These are phyloP conservation scores for Mormyrops attenuatus DNA, from an alignment of 2,797 vertebrate species.

Conservation along the genomic window DNA sequence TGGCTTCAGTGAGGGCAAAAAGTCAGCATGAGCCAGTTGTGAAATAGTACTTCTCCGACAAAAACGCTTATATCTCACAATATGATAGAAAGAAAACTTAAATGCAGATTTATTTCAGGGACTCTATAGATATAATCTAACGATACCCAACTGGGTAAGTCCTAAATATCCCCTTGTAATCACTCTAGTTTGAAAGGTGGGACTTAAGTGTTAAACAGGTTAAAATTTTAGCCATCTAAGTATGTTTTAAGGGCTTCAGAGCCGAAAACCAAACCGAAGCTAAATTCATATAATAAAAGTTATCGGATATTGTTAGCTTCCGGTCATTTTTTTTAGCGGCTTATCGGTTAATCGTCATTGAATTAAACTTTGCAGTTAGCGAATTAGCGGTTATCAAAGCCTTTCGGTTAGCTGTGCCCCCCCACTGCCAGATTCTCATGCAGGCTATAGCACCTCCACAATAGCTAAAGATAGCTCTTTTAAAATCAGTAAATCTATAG, in stretches of 20 bases:
- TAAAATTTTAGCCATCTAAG: no score
- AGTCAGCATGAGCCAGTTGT: background rate
- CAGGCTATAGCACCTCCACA: background rate
- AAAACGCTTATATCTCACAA: background rate
- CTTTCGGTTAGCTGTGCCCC: background rate
- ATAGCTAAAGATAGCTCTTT: background rate
- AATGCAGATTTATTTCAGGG: background rate
- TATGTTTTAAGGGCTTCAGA: background rate
- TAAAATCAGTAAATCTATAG: background rate
- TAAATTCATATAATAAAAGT: background rate
- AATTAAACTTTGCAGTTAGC: no score
- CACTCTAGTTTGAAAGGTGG: background rate
- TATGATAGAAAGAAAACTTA: no score
- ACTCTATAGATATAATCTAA: background rate
- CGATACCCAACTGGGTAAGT: background rate
- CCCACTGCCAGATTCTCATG: background rate
- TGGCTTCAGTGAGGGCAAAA: background rate
- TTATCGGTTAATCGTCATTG: background rate
- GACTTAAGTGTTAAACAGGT: background rate
- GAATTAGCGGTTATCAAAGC: background rate
- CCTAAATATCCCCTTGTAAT: background rate
- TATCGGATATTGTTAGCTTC: background rate
- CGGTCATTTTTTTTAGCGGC: background rate
- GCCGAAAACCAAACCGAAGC: background rate
- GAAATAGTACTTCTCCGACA: background rate